Percentiles rank a stretch among this genome's conserved stretches.
phyloP scores from a whole-genome alignment of 2,113 vertebrate species.

The Octodon degus region DNA sequence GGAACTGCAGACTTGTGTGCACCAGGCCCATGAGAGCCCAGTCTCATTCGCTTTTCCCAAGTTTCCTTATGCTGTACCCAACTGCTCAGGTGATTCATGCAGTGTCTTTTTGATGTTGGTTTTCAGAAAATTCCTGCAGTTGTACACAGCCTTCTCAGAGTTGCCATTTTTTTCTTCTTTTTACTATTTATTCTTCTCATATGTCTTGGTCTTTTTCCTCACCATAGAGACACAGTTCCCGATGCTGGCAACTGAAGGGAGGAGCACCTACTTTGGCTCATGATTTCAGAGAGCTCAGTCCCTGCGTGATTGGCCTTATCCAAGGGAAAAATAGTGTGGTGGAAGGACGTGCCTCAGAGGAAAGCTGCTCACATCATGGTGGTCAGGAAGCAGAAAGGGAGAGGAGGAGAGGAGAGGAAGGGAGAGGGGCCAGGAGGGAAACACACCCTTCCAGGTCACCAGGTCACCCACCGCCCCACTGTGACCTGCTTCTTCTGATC shows the following conservation, averaged over 20 bases:
- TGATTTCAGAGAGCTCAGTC: neutral
- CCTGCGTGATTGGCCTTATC: neutral
- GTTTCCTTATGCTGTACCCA: neutral
- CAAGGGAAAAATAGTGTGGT: neutral
- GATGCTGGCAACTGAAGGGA: neutral
- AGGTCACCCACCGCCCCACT: too few relatives aligned
- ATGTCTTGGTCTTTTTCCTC: neutral
- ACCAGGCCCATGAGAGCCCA: neutral
- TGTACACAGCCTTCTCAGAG: neutral
- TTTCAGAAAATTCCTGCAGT: neutral
- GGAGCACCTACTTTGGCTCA: neutral
- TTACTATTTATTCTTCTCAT: neutral
- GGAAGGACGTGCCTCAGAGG: neutral
- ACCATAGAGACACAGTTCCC: neutral
- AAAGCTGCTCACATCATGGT: neutral
- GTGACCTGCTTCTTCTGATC: neutral
- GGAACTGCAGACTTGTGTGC: neutral
- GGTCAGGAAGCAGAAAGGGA: neutral
- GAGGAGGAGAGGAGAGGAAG: neutral
- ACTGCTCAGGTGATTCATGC: neutral
- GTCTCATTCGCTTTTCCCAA: neutral
- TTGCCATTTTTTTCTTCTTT: rapidly evolving
- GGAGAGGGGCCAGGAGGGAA: neutral
- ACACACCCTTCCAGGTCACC: neutral
- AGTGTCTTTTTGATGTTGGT: neutral